phyloP scores from a whole-genome alignment of 2,797 vertebrate genomes.

The Limnodromus scolopaceus region DNA sequence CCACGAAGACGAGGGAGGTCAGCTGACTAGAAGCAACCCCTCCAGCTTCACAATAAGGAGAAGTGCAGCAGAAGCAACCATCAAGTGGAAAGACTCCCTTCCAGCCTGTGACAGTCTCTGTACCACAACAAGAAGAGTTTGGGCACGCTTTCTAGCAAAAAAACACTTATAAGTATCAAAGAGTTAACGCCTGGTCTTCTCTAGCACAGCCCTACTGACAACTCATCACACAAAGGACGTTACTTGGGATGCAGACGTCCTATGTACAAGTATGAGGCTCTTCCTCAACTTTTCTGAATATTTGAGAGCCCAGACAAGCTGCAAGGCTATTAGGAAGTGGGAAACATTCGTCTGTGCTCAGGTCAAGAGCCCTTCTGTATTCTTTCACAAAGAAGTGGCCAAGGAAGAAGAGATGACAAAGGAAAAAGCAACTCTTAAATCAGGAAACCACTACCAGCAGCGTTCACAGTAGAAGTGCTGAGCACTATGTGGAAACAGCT shows the following conservation, averaged over 20 bases:
- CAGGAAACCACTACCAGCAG: neutral
- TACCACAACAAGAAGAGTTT: neutral
- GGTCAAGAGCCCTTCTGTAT: neutral
- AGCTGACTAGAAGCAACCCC: neutral
- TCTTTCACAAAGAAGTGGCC: neutral
- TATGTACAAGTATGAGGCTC: accelerated
- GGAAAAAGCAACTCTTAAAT: neutral
- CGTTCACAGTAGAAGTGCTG: neutral
- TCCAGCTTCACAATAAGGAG: neutral
- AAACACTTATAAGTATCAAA: neutral
- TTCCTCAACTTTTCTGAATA: neutral
- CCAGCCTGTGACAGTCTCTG: neutral
- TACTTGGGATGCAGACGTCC: accelerated
- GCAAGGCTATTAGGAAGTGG: neutral
- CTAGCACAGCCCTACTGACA: neutral
- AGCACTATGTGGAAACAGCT: neutral
- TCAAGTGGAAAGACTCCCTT: neutral
- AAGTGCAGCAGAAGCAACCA: neutral
- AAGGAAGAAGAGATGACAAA: neutral
- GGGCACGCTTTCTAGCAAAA: neutral
- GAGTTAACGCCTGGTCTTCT: neutral
- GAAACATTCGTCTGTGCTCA: neutral
- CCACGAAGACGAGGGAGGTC: neutral
- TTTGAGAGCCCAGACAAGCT: neutral
- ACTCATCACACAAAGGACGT: accelerated